A percentile compares a stretch with the other conserved stretches of the same genome.
Evolutionary conservation across 2,113 vertebrate species (phyloP).

Genomic region (Pycnonotus jocosus): DNA sequence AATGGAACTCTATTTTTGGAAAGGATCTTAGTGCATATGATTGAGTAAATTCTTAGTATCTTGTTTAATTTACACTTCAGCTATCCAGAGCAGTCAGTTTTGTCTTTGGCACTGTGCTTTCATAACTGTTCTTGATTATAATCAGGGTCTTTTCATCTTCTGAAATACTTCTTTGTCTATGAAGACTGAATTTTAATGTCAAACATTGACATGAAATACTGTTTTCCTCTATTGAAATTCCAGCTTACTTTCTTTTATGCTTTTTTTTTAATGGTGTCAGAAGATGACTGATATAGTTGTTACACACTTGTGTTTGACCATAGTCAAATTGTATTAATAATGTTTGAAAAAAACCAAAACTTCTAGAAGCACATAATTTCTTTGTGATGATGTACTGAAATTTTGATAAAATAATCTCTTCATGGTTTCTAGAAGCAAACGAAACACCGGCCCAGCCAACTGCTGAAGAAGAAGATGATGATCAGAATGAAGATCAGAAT

Average conservation of each 20-base stretch:
- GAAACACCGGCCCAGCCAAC: slow-evolving; percentile 64
- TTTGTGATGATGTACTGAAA: background rate
- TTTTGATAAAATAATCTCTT: background rate
- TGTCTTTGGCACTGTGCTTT: background rate
- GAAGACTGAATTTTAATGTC: background rate
- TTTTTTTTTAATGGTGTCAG: background rate
- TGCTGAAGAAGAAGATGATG: slow-evolving; percentile 79
- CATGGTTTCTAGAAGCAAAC: slow-evolving; percentile 66
- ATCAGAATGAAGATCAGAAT: slow-evolving; percentile 83
- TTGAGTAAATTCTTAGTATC: background rate
- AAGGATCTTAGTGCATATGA: background rate
- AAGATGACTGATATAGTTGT: background rate
- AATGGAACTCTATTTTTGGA: background rate
- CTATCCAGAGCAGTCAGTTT: background rate
- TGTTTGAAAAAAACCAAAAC: background rate
- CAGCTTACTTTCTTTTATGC: background rate
- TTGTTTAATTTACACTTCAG: background rate
- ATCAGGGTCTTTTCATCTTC: background rate
- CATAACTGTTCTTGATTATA: background rate
- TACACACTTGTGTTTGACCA: background rate
- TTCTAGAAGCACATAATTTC: background rate
- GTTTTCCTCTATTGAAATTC: background rate
- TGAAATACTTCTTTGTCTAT: background rate
- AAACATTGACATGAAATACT: background rate
- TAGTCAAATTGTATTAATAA: background rate